Percentiles rank a stretch among this genome's conserved stretches.
Conservation (phyloP, 2,888 invertebrate species). For the Craniophora ligustri region DNA sequence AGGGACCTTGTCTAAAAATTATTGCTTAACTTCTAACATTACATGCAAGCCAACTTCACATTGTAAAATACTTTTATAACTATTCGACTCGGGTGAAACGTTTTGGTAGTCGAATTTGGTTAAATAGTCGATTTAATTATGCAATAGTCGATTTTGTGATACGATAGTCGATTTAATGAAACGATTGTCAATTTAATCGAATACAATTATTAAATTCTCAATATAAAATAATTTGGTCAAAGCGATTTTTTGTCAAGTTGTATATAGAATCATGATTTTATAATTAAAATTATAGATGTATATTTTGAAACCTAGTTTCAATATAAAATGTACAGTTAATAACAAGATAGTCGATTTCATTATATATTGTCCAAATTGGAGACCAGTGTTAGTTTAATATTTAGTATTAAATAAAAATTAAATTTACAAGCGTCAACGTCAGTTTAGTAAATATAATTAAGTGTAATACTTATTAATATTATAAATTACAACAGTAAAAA, state of each 20-base stretch:
- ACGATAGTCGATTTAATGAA: neutral
- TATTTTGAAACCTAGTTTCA: too few species aligned
- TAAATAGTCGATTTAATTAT: neutral
- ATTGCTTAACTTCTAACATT: constrained; percentile 42
- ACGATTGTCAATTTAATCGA: neutral
- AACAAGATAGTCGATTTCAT: neutral
- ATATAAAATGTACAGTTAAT: neutral
- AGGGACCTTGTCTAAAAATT: constrained; percentile 44
- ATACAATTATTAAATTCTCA: too few species aligned
- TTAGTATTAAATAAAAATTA: neutral
- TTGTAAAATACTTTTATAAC: constrained; percentile 48
- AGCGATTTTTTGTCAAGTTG: too few species aligned
- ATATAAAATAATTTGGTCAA: neutral
- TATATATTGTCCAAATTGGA: neutral
- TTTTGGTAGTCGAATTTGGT: constrained; percentile 4
- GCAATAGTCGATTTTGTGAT: neutral
- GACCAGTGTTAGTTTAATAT: neutral
- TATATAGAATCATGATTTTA: too few species aligned
- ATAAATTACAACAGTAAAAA: neutral
- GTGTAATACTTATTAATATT: neutral
- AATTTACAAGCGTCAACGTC: neutral
- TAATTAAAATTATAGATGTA: too few species aligned
- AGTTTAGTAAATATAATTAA: neutral
- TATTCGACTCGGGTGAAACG: constrained; percentile 31
- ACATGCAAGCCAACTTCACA: constrained; percentile 44